phyloP scores from a whole-genome alignment of 1,140 invertebrate species.

The Drosophila gunungcola region DNA sequence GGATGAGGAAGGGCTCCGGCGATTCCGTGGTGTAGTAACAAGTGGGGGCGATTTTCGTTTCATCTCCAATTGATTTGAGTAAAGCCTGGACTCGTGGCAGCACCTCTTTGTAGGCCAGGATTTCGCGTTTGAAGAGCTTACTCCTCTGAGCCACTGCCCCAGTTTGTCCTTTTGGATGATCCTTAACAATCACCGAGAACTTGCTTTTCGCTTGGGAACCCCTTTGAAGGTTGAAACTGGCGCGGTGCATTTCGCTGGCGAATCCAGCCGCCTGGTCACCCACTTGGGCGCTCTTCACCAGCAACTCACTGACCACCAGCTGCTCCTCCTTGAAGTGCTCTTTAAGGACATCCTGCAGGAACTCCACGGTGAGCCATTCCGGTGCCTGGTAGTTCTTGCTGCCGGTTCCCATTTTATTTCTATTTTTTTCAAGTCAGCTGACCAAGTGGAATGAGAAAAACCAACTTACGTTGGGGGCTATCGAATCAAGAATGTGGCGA shows the following conservation, averaged over 20 bases:
- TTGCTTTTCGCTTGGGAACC: constrained; percentile 63
- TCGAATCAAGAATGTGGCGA: constrained; percentile 43
- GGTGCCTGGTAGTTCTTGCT: constrained; percentile 76
- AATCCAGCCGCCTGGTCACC: constrained; percentile 64
- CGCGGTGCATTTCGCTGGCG: constrained; percentile 82
- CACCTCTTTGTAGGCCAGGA: constrained; percentile 79
- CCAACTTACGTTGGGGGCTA: constrained; percentile 30
- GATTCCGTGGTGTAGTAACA: constrained; percentile 83
- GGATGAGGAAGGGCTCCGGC: constrained; percentile 76
- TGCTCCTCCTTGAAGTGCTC: constrained; percentile 81
- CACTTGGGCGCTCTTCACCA: constrained; percentile 66
- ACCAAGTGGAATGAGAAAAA: constrained; percentile 37
- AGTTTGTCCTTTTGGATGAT: constrained; percentile 78
- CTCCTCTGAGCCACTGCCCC: constrained; percentile 76
- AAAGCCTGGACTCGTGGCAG: constrained; percentile 69
- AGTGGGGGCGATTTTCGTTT: constrained; percentile 73
- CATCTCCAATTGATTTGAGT: constrained; percentile 73
- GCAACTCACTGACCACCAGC: constrained; percentile 61
- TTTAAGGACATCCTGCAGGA: constrained; percentile 81
- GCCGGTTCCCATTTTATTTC: constrained; percentile 73
- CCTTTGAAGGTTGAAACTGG: constrained; percentile 69
- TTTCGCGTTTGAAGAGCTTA: constrained; percentile 81
- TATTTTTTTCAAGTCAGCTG: constrained; percentile 70
- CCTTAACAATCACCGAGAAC: constrained; percentile 81
- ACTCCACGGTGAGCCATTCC: constrained; percentile 76